Conservation (phyloP, 2,888 invertebrate genomes). For the Microplitis manilae region DNA sequence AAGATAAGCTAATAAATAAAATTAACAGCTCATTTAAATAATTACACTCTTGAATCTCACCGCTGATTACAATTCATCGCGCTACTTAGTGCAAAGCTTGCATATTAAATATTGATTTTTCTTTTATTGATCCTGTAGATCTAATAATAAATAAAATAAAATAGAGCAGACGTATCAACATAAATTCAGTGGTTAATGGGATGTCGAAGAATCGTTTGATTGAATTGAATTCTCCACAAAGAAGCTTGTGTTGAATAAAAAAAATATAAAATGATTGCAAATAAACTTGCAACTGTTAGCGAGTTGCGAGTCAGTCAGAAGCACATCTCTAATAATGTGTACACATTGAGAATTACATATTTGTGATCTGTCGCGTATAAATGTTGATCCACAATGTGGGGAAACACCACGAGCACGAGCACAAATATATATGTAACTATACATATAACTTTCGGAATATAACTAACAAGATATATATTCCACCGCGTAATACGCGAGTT, state of each 20-base stretch:
- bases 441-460: slow-evolving; percentile 56
- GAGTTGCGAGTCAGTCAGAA: background rate
- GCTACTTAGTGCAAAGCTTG: background rate
- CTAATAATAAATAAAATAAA: background rate
- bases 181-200: background rate
- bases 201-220: background rate
- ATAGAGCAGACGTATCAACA: background rate
- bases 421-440: slow-evolving; percentile 32
- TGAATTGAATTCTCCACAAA: background rate
- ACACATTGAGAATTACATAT: slow-evolving; percentile 7
- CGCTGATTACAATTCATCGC: background rate
- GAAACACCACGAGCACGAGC: slow-evolving; percentile 34
- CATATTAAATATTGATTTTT: background rate
- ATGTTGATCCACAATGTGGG: slow-evolving; percentile 43
- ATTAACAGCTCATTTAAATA: background rate
- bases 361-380: slow-evolving; percentile 25
- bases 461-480: slow-evolving; percentile 57
- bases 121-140: background rate
- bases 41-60: background rate
- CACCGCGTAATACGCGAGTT: slow-evolving; percentile 50
- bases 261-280: background rate
- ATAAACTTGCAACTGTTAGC: slow-evolving; percentile 10
- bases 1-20: slow-evolving; percentile 3
- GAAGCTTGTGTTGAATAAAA: background rate
- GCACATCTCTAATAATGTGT: slow-evolving; percentile 17